Conservation (phyloP, 2,797 vertebrate species). For the Myotis planiceps region DNA sequence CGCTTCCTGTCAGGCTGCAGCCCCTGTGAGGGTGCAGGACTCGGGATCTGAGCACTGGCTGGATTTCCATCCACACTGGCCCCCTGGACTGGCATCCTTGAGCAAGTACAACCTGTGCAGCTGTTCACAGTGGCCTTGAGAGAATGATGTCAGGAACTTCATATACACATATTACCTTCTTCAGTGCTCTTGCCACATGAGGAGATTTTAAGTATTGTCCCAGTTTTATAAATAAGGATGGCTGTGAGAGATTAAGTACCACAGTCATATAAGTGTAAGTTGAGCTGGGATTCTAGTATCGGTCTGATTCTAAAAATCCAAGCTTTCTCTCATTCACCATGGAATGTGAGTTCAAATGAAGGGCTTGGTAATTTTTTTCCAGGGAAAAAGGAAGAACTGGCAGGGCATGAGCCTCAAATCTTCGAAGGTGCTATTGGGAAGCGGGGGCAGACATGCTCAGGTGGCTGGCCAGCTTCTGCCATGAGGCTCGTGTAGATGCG, state of each 20-base stretch:
- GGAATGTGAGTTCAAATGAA: neutral
- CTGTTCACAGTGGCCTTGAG: neutral
- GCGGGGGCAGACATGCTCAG: no score
- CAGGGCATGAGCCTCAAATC: neutral
- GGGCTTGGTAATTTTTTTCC: neutral
- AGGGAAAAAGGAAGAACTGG: neutral
- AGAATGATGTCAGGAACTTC: neutral
- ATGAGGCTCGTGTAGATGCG: rapidly evolving
- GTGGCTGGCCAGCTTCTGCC: neutral
- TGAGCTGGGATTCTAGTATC: neutral
- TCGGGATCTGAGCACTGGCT: neutral
- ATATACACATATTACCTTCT: neutral
- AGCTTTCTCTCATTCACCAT: neutral
- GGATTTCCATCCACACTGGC: rapidly evolving
- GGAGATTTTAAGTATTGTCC: neutral
- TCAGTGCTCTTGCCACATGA: neutral
- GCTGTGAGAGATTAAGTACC: neutral
- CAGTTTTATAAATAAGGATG: neutral
- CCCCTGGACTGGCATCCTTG: neutral
- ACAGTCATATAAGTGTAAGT: rapidly evolving
- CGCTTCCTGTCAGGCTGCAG: neutral
- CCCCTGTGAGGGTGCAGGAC: neutral
- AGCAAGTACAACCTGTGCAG: neutral
- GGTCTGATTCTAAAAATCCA: neutral
- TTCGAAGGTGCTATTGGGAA: neutral